Percentiles rank a stretch among this genome's conserved stretches.
phyloP scores from a whole-genome alignment of 1,140 invertebrate species.

The Stratiolaelaps scimitus region DNA sequence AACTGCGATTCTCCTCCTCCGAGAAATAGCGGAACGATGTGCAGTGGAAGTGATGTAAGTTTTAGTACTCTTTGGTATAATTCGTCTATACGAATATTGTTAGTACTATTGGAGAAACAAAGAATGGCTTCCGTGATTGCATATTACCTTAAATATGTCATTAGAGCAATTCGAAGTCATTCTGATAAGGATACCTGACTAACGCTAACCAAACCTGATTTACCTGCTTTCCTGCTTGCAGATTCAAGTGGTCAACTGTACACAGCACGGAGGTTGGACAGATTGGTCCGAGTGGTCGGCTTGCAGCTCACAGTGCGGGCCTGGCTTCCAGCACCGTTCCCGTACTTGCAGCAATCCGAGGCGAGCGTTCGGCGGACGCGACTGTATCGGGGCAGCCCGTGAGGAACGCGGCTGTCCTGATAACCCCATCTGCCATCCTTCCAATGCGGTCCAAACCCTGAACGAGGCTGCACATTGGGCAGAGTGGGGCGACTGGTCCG shows the following conservation, averaged over 20 bases:
- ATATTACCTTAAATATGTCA: no score
- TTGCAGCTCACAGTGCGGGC: conserved; percentile 49
- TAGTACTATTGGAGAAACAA: no score
- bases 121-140: no score
- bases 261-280: conserved; percentile 43
- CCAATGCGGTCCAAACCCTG: conserved; percentile 17
- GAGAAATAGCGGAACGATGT: conserved; percentile 54
- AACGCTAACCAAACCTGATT: no score
- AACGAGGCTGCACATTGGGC: conserved; percentile 36
- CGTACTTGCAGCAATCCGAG: conserved; percentile 42
- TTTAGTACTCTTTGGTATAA: no score
- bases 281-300: conserved; percentile 43
- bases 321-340: conserved; percentile 46
- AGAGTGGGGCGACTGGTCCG: conserved; percentile 42
- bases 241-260: conserved; percentile 36
- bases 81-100: no score
- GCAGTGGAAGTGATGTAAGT: conserved; percentile 39
- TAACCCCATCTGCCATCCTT: conserved; percentile 46
- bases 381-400: conserved; percentile 42
- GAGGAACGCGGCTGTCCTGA: conserved; percentile 61
- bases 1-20: conserved; percentile 68
- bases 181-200: no score
- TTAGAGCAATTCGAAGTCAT: no score
- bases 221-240: neutral
- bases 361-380: conserved; percentile 41